Evolutionary conservation across 2,888 invertebrate species (phyloP), one percentile per base, ranked within the genome.

Genomic region (Biston betularia): DNA sequence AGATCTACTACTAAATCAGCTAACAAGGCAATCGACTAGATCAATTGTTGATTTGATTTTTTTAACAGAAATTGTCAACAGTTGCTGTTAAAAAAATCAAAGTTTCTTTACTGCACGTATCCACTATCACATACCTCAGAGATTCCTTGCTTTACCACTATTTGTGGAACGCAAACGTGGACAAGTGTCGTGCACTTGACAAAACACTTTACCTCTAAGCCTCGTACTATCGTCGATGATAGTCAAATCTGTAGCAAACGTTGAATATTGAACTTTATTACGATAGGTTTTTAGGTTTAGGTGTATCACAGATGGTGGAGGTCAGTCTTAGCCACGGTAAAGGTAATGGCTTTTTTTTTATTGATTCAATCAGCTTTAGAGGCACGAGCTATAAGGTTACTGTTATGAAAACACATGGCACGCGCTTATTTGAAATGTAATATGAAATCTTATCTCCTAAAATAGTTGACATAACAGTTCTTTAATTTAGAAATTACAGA

Each of bases 131-230:
- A 55, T 34, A 53, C n/a, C 40, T 52, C 45, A 15, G 11, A 67
- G 40, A 65, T 68, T 66, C 52, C 50, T 57, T 14, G 35, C 59
- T 58, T 65, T 50, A 65, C 64, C 57, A 24, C 54, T 70, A 61
- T 72, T 72, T 70, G 68, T 65, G 60, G 53, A 57, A 59, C 64
- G 35, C 53, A 63, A 69, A 65, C 54, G 68, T 64, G 64, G 45
- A 60, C 65, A 66, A 62, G 66, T 66, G 59, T 68, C 61, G 65
- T 63, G 66, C 63, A 72, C 70, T 72, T 69, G 63, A 70, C 63
- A 66, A 65, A 71, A 68, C 70, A 71, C 69, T 71, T 61, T 54
- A 68, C 50, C 55, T 61, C 63, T 62, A 65, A 64, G 63, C 54
- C 55, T 8, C 12, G 46, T 33, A 58, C 58, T 49, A 58, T 40